phyloP scores from a whole-genome alignment of 2,113 vertebrate genomes.

The Vidua macroura region DNA sequence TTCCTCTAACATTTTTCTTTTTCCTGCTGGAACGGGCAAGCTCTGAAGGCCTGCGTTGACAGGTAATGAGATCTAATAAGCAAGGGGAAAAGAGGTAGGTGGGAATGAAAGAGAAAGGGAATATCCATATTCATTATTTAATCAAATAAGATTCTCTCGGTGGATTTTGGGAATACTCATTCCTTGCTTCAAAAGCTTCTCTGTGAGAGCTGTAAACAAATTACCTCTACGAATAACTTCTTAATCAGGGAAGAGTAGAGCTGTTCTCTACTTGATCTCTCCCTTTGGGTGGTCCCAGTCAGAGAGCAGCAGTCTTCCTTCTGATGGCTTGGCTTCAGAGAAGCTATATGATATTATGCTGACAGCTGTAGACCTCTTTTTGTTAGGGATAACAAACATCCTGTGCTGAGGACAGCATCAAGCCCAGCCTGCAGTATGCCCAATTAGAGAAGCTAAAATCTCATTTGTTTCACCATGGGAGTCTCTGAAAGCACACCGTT shows the following conservation, averaged over 20 bases:
- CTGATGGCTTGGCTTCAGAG: constrained; percentile 73
- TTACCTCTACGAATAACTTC: constrained; percentile 77
- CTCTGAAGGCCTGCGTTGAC: constrained; percentile 66
- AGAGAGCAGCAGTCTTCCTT: constrained; percentile 66
- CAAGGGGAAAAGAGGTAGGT: constrained; percentile 20
- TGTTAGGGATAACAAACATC: constrained; percentile 82
- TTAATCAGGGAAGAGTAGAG: constrained; percentile 75
- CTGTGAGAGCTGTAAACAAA: constrained; percentile 80
- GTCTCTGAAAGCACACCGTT: constrained; percentile 81
- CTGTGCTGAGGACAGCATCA: constrained; percentile 77
- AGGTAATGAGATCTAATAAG: constrained; percentile 78
- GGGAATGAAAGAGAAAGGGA: constrained; percentile 27
- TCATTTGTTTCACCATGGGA: constrained; percentile 86
- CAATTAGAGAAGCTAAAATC: constrained; percentile 86
- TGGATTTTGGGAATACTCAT: constrained; percentile 75
- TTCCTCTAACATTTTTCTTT: constrained; percentile 57
- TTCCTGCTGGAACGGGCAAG: constrained; percentile 48
- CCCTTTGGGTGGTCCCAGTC: constrained; percentile 82
- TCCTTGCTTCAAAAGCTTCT: constrained; percentile 68
- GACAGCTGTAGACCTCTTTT: constrained; percentile 84
- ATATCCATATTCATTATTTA: constrained; percentile 80
- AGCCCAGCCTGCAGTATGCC: constrained; percentile 81
- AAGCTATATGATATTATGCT: constrained; percentile 70
- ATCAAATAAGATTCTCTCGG: constrained; percentile 75
- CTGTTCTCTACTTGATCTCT: constrained; percentile 74